These are phyloP conservation scores for Hemitrygon akajei DNA, from an alignment of 2,797 vertebrate genomes.

Conservation along the genomic window DNA sequence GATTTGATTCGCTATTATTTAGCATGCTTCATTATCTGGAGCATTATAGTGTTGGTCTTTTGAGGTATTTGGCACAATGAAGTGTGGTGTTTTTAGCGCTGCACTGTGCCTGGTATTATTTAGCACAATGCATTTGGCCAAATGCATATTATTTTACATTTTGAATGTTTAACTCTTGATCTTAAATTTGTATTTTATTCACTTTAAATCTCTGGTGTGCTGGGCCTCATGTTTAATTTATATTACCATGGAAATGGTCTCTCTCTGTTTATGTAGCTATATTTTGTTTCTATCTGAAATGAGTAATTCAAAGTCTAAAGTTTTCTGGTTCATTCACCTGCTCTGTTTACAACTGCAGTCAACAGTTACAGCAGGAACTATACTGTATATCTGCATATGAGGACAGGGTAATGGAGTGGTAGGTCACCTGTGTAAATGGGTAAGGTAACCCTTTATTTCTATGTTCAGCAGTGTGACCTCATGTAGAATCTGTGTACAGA, in stretches of 20 bases:
- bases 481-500: not conserved
- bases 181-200: not conserved
- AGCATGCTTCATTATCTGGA: not conserved
- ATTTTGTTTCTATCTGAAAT: conserved; percentile 4
- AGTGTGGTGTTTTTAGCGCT: no score
- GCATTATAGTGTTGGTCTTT: no score
- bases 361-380: not conserved
- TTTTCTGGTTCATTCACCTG: not conserved
- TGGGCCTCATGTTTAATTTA: conserved; percentile 4
- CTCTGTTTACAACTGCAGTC: not conserved
- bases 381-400: no score
- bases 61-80: not conserved
- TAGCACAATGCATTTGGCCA: not conserved
- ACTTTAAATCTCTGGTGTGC: not conserved
- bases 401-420: not conserved
- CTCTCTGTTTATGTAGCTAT: not conserved
- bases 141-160: not conserved
- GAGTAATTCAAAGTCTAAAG: not conserved
- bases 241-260: not conserved
- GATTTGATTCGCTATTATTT: not conserved
- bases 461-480: not conserved
- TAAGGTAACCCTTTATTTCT: not conserved
- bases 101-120: not conserved
- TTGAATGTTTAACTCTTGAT: not conserved
- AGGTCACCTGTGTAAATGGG: not conserved